A percentile compares a stretch with the other conserved stretches of the same genome.
Evolutionary conservation across 2,888 invertebrate genomes (phyloP).

Genomic region (Disparrhopalites patrizii): DNA sequence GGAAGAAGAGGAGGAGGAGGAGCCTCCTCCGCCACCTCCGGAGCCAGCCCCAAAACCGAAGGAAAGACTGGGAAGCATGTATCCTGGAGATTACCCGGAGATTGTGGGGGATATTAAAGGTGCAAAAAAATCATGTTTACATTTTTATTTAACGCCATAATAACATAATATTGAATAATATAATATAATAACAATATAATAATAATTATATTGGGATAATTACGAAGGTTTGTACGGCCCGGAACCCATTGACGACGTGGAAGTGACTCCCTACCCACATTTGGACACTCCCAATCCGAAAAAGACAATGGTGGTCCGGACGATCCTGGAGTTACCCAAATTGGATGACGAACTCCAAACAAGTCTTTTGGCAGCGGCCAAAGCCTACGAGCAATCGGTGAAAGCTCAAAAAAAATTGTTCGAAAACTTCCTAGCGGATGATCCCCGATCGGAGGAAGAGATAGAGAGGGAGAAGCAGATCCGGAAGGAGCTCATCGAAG

Average conservation of each 20-base stretch:
- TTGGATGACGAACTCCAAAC: conserved; percentile 36
- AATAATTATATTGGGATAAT: no score
- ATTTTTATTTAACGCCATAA: not conserved
- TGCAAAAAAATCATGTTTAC: not conserved
- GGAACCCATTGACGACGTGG: not conserved
- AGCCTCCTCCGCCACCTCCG: not conserved
- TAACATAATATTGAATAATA: no score
- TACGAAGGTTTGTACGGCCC: conserved; percentile 36
- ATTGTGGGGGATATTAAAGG: conserved; percentile 35
- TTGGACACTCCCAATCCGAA: conserved; percentile 20
- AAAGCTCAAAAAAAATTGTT: conserved; percentile 30
- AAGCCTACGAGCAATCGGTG: conserved; percentile 35
- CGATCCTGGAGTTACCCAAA: conserved; percentile 39
- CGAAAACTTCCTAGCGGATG: conserved; percentile 29
- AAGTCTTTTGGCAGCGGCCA: conserved; percentile 34
- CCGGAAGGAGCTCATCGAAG: conserved; percentile 38
- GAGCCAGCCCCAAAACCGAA: not conserved
- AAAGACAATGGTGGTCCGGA: conserved; percentile 38
- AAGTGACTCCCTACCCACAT: conserved; percentile 19
- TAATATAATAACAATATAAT: no score
- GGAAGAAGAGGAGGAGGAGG: conserved; percentile 14
- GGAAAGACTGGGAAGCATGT: not conserved
- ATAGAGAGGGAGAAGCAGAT: conserved; percentile 29
- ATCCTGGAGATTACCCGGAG: conserved; percentile 30
- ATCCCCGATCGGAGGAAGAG: conserved; percentile 38